Evolutionary conservation across 1,140 invertebrate genomes (phyloP).

Genomic region (Aplysia californica): DNA sequence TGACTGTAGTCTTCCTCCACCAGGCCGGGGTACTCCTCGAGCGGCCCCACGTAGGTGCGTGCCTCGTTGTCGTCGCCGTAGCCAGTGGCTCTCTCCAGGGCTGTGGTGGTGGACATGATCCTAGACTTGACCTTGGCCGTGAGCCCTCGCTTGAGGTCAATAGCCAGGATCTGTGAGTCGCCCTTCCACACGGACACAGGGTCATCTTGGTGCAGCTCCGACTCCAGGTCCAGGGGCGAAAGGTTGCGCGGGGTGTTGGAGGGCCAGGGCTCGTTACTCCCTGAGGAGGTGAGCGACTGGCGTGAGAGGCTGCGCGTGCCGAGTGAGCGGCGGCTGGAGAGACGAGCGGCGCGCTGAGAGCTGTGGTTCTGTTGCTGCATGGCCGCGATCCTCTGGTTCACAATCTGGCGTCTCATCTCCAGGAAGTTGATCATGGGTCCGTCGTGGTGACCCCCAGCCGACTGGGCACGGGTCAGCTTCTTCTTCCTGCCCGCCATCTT

Average conservation of each 20-base stretch:
- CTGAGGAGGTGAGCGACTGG: not conserved
- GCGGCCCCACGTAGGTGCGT: conserved; percentile 29
- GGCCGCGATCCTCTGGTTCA: not conserved
- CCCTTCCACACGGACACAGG: conserved; percentile 49
- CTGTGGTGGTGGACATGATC: conserved; percentile 43
- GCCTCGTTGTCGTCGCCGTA: conserved; percentile 46
- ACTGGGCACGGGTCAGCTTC: not conserved
- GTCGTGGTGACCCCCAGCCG: not conserved
- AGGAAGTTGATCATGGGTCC: not conserved
- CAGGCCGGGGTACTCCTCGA: conserved; percentile 42
- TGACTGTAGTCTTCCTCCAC: conserved; percentile 43
- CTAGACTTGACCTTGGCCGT: conserved; percentile 44
- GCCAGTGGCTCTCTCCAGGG: conserved; percentile 49
- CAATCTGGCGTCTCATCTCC: not conserved
- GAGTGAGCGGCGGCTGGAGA: not conserved
- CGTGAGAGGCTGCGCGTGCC: not conserved
- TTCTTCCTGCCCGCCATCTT: not conserved
- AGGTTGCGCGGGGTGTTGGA: not conserved
- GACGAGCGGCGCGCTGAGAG: not conserved
- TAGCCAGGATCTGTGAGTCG: conserved; percentile 48
- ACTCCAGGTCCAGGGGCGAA: not conserved
- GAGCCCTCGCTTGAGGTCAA: conserved; percentile 52
- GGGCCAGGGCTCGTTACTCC: not conserved
- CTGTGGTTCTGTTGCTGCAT: not conserved
- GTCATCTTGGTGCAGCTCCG: not conserved